A percentile compares a stretch with the other conserved stretches of the same genome.
Evolutionary conservation across 2,113 vertebrate species (phyloP).

Genomic region (Aythya baeri): DNA sequence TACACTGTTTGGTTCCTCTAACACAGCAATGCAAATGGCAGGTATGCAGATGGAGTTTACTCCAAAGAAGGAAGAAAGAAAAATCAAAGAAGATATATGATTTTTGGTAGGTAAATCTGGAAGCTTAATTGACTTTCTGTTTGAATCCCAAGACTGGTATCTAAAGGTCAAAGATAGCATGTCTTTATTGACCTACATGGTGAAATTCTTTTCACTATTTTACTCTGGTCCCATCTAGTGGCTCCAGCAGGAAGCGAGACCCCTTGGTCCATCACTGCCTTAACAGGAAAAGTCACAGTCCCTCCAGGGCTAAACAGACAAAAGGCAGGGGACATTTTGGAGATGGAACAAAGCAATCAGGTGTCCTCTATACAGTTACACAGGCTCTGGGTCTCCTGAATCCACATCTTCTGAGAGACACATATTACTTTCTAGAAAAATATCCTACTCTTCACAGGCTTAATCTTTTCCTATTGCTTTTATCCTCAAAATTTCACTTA

Average conservation of each 20-base stretch:
- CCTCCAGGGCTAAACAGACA: not conserved
- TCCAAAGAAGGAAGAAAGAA: not conserved
- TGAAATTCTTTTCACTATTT: not conserved
- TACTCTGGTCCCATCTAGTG: conserved; percentile 23
- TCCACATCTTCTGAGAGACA: not conserved
- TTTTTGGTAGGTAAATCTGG: not conserved
- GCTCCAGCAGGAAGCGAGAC: not conserved
- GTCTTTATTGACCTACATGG: not conserved
- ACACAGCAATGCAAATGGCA: not conserved
- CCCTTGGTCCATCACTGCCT: not conserved
- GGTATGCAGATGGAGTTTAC: not conserved
- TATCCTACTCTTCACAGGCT: not conserved
- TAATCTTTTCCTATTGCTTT: not conserved
- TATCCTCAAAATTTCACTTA: not conserved
- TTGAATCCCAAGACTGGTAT: not conserved
- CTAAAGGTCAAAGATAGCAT: not conserved
- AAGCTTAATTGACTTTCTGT: not conserved
- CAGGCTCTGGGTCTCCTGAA: not conserved
- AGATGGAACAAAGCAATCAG: not conserved
- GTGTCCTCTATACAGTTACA: not conserved
- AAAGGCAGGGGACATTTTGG: not conserved
- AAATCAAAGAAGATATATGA: not conserved
- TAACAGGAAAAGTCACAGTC: not conserved
- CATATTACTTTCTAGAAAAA: not conserved
- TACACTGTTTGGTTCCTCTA: not conserved